Base-by-base conservation (phyloP, 1,140 invertebrate species). In the Mercenaria mercenaria region DNA sequence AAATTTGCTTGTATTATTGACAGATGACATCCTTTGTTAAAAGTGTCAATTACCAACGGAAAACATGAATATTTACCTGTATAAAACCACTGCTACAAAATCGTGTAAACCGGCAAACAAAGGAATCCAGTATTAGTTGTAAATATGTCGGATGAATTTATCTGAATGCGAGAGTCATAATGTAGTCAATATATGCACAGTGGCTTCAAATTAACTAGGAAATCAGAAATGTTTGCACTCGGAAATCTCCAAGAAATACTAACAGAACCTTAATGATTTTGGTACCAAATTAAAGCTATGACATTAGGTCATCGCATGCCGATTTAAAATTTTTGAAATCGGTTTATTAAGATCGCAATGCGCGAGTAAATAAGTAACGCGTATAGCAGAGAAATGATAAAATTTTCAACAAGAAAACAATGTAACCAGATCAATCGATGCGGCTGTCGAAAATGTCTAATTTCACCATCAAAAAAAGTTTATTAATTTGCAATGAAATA, bases 91-190 rank as follows among this genome's bases (percentile, higher is more conserved):
- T 47, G 72, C 15, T 79, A 56, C 47, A 56, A 79, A 79, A 37
- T 72, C 76, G 43, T 34, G 43, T 50, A 52, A 56, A 37, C 76
- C 76, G 37, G 15, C 76, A 50, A 79, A 79, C 76, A 79, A 79
- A 79, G 76, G 47, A 79, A 79, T 52, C 29, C 76, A 37, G 15
- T 79, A 52, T 79, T 79, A 79, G 50, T 52, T 79, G 76, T 79
- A 79, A 79, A 79, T 79, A 79, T 79, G 76, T 79, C 76, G 76
- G 47, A 79, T 79, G 76, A 79, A 79, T 56, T 79, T 79, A 79
- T 79, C 76, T 32, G 34, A 79, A 79, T 79, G 29, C 47, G 76
- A 56, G 76, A 79, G 47, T 34, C 29, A 79, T 79, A 52, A 79
- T 79, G 76, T 79, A 79, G 76, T 52, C 76, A 79, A 79, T 79